phyloP scores from a whole-genome alignment of 2,113 vertebrate species.

The Trogon surrucura region DNA sequence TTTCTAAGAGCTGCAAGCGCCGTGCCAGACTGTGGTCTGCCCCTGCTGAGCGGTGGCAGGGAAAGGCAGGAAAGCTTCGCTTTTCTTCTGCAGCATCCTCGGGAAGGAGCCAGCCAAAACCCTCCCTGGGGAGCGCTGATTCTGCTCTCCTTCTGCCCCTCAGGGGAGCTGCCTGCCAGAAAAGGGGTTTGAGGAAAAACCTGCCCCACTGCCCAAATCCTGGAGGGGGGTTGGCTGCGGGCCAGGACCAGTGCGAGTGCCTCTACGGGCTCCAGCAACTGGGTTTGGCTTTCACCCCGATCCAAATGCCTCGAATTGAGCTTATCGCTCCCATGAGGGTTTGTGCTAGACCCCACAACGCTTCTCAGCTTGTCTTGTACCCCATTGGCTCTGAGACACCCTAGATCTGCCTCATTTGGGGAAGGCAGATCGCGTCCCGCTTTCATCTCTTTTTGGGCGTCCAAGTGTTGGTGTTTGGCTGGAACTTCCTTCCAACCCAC shows the following conservation, averaged over 20 bases:
- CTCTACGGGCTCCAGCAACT: fast-evolving
- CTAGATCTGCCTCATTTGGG: not conserved
- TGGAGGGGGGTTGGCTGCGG: not conserved
- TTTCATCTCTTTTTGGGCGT: fast-evolving
- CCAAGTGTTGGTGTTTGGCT: not conserved
- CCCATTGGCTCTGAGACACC: not conserved
- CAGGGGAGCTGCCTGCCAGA: not conserved
- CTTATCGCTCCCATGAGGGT: not conserved
- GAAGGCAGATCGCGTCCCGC: fast-evolving
- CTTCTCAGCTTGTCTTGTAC: not conserved
- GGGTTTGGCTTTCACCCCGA: not conserved
- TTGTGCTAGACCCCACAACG: not conserved
- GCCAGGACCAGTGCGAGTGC: not conserved
- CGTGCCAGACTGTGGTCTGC: conserved; percentile 50
- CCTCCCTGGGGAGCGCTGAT: not conserved
- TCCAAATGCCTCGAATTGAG: fast-evolving
- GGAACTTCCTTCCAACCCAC: not conserved
- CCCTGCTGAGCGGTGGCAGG: conserved; percentile 41
- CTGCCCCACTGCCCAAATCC: not conserved
- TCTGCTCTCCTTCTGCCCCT: not conserved
- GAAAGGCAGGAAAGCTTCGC: conserved; percentile 17
- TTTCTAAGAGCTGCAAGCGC: conserved; percentile 49
- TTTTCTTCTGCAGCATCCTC: conserved; percentile 13
- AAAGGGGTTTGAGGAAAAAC: not conserved
- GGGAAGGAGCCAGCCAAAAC: not conserved